These are phyloP conservation scores for Noctua janthe DNA, from an alignment of 2,888 invertebrate species.

Conservation along the genomic window DNA sequence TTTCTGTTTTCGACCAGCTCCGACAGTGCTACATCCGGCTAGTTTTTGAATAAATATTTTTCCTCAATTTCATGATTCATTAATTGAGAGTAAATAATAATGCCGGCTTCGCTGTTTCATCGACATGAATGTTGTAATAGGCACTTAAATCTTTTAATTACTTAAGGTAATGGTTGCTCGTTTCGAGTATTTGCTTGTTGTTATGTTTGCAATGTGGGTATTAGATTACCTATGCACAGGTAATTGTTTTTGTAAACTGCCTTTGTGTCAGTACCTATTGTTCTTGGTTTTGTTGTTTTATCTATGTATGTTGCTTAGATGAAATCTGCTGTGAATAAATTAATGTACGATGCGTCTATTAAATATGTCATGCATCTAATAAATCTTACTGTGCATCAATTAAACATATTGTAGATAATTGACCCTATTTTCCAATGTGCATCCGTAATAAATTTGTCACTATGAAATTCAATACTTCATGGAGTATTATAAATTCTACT, in stretches of 20 bases:
- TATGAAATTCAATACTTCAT: neutral
- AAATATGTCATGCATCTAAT: too few relatives aligned
- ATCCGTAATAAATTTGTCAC: neutral
- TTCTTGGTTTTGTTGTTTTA: neutral
- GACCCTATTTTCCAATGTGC: neutral
- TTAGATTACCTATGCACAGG: neutral
- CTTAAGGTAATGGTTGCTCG: constrained; percentile 12
- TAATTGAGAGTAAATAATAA: constrained; percentile 28
- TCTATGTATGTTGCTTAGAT: neutral
- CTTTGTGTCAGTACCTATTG: neutral
- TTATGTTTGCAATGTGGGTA: constrained; percentile 2
- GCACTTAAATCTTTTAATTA: constrained; percentile 16
- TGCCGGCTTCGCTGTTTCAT: neutral
- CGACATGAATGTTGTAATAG: constrained; percentile 1
- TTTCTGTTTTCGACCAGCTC: neutral
- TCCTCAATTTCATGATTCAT: constrained; percentile 23
- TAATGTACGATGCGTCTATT: neutral
- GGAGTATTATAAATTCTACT: neutral
- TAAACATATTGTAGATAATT: neutral
- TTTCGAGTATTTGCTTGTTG: constrained; percentile 3
- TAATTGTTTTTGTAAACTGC: neutral
- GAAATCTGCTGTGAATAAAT: neutral
- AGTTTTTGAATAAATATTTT: constrained; percentile 4
- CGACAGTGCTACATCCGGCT: constrained; percentile 3
- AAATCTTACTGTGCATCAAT: neutral